Evolutionary conservation across 2,888 invertebrate genomes (phyloP), one percentile per base, ranked within the genome.

Genomic region (Aspidiotus rigidus): DNA sequence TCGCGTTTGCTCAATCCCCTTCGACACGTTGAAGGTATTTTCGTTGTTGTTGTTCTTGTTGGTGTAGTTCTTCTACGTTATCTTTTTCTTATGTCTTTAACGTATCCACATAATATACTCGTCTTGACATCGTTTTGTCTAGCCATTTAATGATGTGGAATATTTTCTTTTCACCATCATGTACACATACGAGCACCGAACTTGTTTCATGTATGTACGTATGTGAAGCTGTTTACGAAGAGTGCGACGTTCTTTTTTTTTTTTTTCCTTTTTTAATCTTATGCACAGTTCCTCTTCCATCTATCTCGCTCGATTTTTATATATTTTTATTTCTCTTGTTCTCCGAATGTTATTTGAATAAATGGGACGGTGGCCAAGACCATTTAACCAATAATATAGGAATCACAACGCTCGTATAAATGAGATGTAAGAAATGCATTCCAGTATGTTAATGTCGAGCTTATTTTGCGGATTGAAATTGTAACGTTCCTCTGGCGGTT

Each of bases 81-180:
- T 64, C 56, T 64, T 55, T 39, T 64, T 54, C 55, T 54, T 64
- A 64, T 54, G 53, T 64, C 41, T 64, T 42, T 56, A 44, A 64
- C 55, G 42, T 41, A 56, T 44, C 44, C 39, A 64, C 42, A 59
- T 57, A 66, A 66, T 59, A 66, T 66, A 66, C 59, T 66, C 66
- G 66, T 66, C 66, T 44, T 41, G 28, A 57, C 57, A 57, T 66
- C 56, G 57, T 59, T 59, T 57, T 57, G 56, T 66, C 66, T 66
- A 56, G 57, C 66, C 66, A 66, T 66, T 59, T 66, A 66, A 66
- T 66, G 66, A 66, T 66, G 66, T 66, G 66, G 66, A 66, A 66
- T 66, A 66, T 57, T 66, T 66, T 59, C 66, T 66, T 66, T 66
- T 66, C 66, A 66, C 56, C 66, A 56, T 64, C 56, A 62, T 44